Evolutionary conservation across 2,113 vertebrate species (phyloP).

Genomic region (Promerops cafer): DNA sequence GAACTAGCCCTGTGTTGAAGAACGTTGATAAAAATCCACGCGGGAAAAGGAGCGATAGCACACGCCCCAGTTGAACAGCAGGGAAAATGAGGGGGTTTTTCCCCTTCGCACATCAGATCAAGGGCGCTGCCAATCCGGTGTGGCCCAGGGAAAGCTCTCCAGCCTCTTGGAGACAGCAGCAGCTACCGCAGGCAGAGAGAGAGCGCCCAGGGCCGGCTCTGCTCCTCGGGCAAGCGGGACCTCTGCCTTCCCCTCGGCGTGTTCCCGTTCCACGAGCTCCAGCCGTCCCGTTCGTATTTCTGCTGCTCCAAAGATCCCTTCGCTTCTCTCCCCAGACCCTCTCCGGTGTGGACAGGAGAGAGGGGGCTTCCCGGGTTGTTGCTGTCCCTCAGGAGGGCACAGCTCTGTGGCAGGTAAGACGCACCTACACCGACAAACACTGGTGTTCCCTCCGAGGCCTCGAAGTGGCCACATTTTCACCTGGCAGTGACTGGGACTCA

Average conservation of each 20-base stretch:
- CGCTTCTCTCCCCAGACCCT: background rate
- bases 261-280: background rate
- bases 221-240: background rate
- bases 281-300: rapidly evolving
- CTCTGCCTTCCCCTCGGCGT: rapidly evolving
- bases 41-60: background rate
- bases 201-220: rapidly evolving
- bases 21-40: background rate
- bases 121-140: rapidly evolving
- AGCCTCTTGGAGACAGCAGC: rapidly evolving
- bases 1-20: background rate
- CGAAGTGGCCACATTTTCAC: background rate
- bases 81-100: background rate
- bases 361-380: rapidly evolving
- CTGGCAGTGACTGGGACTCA: background rate
- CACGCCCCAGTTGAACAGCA: background rate
- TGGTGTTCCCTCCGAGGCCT: background rate
- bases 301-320: background rate
- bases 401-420: background rate
- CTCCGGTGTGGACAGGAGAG: background rate
- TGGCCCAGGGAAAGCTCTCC: too few species aligned
- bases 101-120: background rate
- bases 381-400: background rate
- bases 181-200: rapidly evolving
- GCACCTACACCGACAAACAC: background rate